Evolutionary conservation across 2,113 vertebrate species (phyloP), one percentile per base, ranked within the genome.

Genomic region (Muntiacus reevesi): DNA sequence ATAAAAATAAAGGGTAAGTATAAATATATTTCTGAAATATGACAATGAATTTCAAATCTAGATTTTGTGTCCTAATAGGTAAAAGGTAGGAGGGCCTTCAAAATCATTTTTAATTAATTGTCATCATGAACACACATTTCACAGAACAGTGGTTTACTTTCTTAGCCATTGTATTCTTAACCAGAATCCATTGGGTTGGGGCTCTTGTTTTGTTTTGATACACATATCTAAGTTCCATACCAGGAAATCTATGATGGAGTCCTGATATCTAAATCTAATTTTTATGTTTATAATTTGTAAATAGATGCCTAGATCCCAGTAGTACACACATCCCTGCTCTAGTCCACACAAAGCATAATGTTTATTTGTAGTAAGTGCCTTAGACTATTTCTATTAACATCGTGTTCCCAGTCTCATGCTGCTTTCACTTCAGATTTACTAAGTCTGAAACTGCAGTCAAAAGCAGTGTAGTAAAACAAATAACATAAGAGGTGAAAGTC

Each of bases 381-480:
- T n/a, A 81, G 36, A 86, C 28, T 92, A 59, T 60, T 90, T 81
- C 21, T 84, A 54, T 94, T 96, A 92, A 81, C 57, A 59, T 81
- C 95, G 86, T 86, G 55, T 96, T 89, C 45, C 47, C 25, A 92
- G 7, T 95, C 45, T 94, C 91, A 62, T 54, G 88, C 47, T 81
- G 47, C 82, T 93, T 88, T 93, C 76, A 78, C 47, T 50, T 78
- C 15, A 91, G 85, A 94, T 96, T 95, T 86, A 62, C 30, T 21
- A 85, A 87, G 6, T 95, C 47, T 95, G 90, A 97, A 97, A 88
- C 15, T 52, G 17, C 78, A 95, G 74, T 81, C 52, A 96, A 93
- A 71, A 82, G 19, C 60, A 83, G 9, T 14, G 19, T 30, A 95
- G 85, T 78, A 88, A 97, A 94, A 52, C 87, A 93, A 86, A 45